phyloP scores from a whole-genome alignment of 2,113 vertebrate genomes.

The Corapipo altera region DNA sequence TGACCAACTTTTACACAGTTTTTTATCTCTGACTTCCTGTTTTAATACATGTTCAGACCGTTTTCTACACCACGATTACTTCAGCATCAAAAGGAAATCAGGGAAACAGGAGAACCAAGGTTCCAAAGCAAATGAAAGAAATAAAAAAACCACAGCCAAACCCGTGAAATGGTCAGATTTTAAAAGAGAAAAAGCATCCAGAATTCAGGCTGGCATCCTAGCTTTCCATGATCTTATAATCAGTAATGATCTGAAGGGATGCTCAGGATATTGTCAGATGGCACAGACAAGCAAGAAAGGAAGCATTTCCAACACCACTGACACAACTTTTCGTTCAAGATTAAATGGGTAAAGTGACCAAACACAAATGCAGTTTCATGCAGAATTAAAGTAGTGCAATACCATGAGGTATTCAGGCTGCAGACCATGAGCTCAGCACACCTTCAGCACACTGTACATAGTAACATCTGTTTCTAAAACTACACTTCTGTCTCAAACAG shows the following conservation, averaged over 20 bases:
- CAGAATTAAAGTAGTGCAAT: not conserved
- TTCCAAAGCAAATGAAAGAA: not conserved
- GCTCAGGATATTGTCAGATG: not conserved
- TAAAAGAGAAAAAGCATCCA: not conserved
- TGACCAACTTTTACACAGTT: not conserved
- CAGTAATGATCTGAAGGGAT: not conserved
- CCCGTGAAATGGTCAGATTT: not conserved
- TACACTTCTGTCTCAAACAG: not conserved
- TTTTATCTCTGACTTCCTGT: not conserved
- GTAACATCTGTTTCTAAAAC: not conserved
- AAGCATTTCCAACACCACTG: not conserved
- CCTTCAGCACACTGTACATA: not conserved
- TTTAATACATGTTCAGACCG: not conserved
- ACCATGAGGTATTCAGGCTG: not conserved
- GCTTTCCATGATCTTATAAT: not conserved
- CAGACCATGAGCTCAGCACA: fast-evolving
- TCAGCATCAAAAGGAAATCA: not conserved
- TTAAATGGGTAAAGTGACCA: not conserved
- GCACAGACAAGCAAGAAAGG: not conserved
- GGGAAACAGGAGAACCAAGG: not conserved
- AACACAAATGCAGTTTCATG: not conserved
- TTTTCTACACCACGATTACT: not conserved
- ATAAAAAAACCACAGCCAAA: not conserved
- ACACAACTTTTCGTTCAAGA: not conserved
- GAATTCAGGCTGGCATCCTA: not conserved